A percentile compares a stretch with the other conserved stretches of the same genome.
Evolutionary conservation across 2,888 invertebrate species (phyloP).

Genomic region (Salpingus planirostris): DNA sequence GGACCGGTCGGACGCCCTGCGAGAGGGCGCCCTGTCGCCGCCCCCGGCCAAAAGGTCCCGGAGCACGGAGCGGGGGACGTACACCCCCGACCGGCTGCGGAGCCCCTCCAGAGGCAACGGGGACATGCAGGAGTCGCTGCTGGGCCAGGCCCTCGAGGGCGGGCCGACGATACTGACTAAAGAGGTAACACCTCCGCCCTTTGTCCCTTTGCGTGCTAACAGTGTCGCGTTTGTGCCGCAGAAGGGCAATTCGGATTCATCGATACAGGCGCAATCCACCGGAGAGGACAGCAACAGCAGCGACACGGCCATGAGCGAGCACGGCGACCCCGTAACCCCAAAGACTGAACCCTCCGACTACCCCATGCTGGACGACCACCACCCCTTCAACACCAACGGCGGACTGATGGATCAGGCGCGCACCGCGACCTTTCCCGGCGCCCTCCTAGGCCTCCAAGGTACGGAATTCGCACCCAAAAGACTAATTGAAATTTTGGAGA

Average conservation of each 20-base stretch:
- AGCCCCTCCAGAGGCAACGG: slow-evolving; percentile 56
- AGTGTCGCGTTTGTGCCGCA: too few relatives aligned
- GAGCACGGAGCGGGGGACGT: slow-evolving; percentile 47
- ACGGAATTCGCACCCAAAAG: too few relatives aligned
- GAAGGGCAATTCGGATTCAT: slow-evolving; percentile 50
- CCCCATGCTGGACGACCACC: slow-evolving; percentile 54
- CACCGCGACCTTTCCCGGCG: slow-evolving; percentile 69
- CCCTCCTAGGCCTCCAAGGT: slow-evolving; percentile 75
- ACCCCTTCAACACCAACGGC: slow-evolving; percentile 52
- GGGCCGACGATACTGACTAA: slow-evolving; percentile 58
- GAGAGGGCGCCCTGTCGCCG: slow-evolving; percentile 50
- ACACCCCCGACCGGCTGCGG: slow-evolving; percentile 41
- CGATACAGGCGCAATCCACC: slow-evolving; percentile 58
- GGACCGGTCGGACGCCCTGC: slow-evolving; percentile 38
- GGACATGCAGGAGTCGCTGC: slow-evolving; percentile 61
- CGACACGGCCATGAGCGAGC: slow-evolving; percentile 68
- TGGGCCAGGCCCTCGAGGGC: slow-evolving; percentile 70
- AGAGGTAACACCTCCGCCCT: too few relatives aligned
- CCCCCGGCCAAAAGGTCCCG: slow-evolving; percentile 64
- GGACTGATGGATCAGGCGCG: slow-evolving; percentile 55
- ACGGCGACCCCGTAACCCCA: slow-evolving; percentile 57
- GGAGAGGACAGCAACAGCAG: slow-evolving; percentile 80
- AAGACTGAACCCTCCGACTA: slow-evolving; percentile 69
- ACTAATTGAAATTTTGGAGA: too few relatives aligned
- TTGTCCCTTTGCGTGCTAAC: too few relatives aligned